Evolutionary conservation across 2,113 vertebrate genomes (phyloP).

Genomic region (Rhombomys opimus): DNA sequence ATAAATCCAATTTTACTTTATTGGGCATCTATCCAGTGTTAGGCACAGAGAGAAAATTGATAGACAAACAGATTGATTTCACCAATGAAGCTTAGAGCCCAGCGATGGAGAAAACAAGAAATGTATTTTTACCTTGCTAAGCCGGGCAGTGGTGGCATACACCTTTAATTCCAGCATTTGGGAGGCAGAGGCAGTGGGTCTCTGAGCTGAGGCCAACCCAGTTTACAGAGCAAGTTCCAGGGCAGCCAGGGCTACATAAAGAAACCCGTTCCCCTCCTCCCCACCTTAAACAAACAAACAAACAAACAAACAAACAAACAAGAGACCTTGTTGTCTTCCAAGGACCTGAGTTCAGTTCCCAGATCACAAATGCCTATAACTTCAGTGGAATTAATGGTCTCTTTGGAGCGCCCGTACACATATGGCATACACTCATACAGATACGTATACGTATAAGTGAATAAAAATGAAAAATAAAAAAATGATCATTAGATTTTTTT

Average conservation of each 20-base stretch:
- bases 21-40: neutral
- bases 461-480: neutral
- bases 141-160: no score
- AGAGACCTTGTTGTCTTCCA: neutral
- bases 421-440: neutral
- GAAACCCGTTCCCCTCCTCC: no score
- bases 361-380: neutral
- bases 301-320: no score
- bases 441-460: neutral
- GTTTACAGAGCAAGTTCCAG: no score
- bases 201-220: no score
- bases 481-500: neutral
- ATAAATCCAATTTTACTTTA: slow-evolving; percentile 42
- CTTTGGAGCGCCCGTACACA: neutral
- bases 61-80: neutral
- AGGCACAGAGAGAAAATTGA: neutral
- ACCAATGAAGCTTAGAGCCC: neutral
- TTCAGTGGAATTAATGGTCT: neutral
- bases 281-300: no score
- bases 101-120: neutral
- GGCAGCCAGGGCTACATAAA: no score
- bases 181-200: no score
- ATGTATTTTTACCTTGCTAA: neutral
- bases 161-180: no score
- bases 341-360: neutral